A percentile compares a stretch with the other conserved stretches of the same genome.
These are phyloP conservation scores for Clarias pachynema DNA, from an alignment of 2,797 vertebrate genomes.

Conservation along the genomic window DNA sequence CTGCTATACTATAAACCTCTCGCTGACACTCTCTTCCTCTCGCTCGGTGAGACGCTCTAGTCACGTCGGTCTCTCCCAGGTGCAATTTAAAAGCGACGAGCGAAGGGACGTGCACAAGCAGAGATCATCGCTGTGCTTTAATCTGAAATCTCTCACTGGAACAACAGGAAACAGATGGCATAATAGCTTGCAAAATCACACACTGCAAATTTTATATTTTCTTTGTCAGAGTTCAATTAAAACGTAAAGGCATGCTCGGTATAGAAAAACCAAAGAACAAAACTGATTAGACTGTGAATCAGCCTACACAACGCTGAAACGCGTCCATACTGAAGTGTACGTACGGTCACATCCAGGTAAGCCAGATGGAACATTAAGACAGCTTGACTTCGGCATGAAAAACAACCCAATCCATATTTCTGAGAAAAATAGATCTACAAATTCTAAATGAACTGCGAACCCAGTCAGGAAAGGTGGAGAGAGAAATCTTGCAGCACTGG, in stretches of 20 bases:
- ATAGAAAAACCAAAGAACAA: background rate
- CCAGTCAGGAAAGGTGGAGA: background rate
- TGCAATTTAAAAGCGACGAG: slow-evolving; percentile 65
- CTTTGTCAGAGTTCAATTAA: background rate
- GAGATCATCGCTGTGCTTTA: slow-evolving; percentile 67
- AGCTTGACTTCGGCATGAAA: background rate
- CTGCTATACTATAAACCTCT: slow-evolving; percentile 18
- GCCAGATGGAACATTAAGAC: background rate
- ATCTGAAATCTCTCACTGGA: slow-evolving; percentile 57
- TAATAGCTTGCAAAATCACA: background rate
- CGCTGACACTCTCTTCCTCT: slow-evolving; percentile 9
- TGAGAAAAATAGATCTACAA: background rate
- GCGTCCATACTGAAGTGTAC: background rate
- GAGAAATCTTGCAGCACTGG: background rate
- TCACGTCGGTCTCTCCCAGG: slow-evolving; percentile 63
- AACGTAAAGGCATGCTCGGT: background rate
- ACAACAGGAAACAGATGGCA: background rate
- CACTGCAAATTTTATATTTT: background rate
- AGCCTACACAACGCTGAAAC: background rate
- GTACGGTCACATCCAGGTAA: background rate
- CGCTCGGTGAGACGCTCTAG: slow-evolving; percentile 7
- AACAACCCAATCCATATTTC: background rate
- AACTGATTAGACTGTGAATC: background rate
- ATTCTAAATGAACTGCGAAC: background rate
- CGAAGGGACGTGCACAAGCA: slow-evolving; percentile 66